Evolutionary conservation across 2,797 vertebrate genomes (phyloP), one percentile per base, ranked within the genome.

Genomic region (Notoglanidium macrostoma): DNA sequence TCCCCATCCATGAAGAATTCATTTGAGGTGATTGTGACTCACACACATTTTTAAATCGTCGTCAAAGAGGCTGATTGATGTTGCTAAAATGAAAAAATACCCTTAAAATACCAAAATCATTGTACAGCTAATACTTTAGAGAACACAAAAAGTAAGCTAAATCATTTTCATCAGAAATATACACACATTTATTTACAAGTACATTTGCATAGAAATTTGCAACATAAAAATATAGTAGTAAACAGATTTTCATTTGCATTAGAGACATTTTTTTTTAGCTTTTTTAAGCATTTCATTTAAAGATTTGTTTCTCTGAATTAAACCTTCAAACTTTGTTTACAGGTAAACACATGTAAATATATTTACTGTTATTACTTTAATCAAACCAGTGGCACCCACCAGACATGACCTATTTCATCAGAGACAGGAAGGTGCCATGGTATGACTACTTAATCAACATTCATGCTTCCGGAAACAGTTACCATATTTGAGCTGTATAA

Each of bases 201-300:
- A 92, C 77, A 93, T 93, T 94, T 95, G 94, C 93, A 96, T 94
- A 94, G 91, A 94, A 90, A 91, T 94, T 92, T 92, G 55, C 81
- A 93, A 94, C 90, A 92, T 91, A 93, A 89, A 91, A 83, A 92
- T 90, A 90, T 92, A 89, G 87, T 88, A 93, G 94, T 95, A 95
- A 96, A 95, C 94, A 92, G 83, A 95, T 94, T 94, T 90, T 89
- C 78, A 81, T 86, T 92, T 86, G 88, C 87, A 90, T 90, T 92
- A 90, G 70, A 89, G 89, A 89, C 89, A 90, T 92, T 85, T 89
- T 85, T 89, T 90, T 59, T 89, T 90, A 89, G 35, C 83, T 89
- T 87, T 76, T 72, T 86, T 11, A 89, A 82, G 40, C 23, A 49
- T 29, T 65, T 46, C 26, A 89, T 80, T 87, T 87, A 74, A 51